Conservation (phyloP, 2,797 vertebrate species). For the Streptopelia turtur region DNA sequence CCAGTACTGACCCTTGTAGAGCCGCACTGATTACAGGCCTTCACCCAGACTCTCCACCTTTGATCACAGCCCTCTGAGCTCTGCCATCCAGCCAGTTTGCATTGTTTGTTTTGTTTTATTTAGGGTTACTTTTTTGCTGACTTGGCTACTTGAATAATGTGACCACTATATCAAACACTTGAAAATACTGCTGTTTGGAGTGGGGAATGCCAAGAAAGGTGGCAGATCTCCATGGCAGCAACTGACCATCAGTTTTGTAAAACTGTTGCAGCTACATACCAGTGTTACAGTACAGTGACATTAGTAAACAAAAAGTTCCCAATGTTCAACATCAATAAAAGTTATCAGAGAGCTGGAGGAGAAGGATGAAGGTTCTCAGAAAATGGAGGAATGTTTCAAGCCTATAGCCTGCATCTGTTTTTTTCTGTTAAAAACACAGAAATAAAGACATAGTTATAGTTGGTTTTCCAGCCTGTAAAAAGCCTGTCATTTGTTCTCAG, state of each 20-base stretch:
- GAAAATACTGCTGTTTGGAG: neutral
- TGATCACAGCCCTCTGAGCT: too few relatives aligned
- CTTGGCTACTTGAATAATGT: neutral
- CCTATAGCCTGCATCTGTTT: neutral
- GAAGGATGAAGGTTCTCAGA: neutral
- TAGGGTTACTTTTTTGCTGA: neutral
- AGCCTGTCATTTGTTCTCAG: neutral
- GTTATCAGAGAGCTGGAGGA: neutral
- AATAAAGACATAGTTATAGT: slow-evolving; percentile 30
- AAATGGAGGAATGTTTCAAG: neutral
- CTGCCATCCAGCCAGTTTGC: too few relatives aligned
- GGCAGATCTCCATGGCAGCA: neutral
- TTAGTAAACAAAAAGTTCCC: slow-evolving; percentile 45
- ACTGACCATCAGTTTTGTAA: neutral
- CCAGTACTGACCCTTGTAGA: too few relatives aligned
- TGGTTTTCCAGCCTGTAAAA: slow-evolving; percentile 22
- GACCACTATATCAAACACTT: neutral
- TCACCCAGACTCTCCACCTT: too few relatives aligned
- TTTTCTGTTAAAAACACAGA: slow-evolving; percentile 16
- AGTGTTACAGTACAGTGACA: neutral
- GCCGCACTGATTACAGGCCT: too few relatives aligned
- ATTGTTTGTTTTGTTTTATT: neutral
- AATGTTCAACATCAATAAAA: neutral
- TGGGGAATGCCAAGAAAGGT: neutral
- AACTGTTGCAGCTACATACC: neutral